Evolutionary conservation across 2,888 invertebrate genomes (phyloP), one percentile per base, ranked within the genome.

Genomic region (Liposcelis brunnea): DNA sequence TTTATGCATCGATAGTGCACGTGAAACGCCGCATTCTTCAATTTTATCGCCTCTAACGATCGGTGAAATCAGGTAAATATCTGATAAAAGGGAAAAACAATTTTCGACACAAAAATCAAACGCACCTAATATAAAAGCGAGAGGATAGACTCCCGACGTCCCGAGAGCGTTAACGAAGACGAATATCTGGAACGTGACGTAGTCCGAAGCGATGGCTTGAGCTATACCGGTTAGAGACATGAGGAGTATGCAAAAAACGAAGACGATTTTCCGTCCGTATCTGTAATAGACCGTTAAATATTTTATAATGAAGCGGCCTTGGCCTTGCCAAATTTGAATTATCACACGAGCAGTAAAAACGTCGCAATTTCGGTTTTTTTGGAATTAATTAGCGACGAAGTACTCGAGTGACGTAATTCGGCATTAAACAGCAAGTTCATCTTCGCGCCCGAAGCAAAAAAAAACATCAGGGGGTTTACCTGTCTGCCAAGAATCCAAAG

Each of bases 401-500:
- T 26, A 26, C 26, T 8, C 4, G 8, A 26, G 8, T 26, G 26
- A 26, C 26, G 26, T 26, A 26, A 26, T 26, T 26, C 8, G 8
- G 8, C 26, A 26, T 26, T 8, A 26, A 26, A 6, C 26, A 26
- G n/a, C n/a, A 26, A 26, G 26, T 6, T 26, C 4, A 26, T 26
- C 8, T 4, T 26, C 8, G 26, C 26, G 26, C 26, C n/a, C n/a
- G 8, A 26, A 8, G 26, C 26, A 26, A 8, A 8, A 8, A 8
- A 26, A 26, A 26, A n/a, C n/a, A n/a, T 8, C 26, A 4, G 26
- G 8, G 15, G 8, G 48, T 51, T 59, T 59, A 74, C 74, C 66
- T 68, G 59, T 77, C 76, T 2, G 76, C 74, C 15, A 75, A 57
- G 51, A 72, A 62, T 14, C 76, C 75, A 49, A 70, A 71, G 1